These are phyloP conservation scores for Collichthys lucidus DNA, from an alignment of 2,113 vertebrate species.

Conservation along the genomic window DNA sequence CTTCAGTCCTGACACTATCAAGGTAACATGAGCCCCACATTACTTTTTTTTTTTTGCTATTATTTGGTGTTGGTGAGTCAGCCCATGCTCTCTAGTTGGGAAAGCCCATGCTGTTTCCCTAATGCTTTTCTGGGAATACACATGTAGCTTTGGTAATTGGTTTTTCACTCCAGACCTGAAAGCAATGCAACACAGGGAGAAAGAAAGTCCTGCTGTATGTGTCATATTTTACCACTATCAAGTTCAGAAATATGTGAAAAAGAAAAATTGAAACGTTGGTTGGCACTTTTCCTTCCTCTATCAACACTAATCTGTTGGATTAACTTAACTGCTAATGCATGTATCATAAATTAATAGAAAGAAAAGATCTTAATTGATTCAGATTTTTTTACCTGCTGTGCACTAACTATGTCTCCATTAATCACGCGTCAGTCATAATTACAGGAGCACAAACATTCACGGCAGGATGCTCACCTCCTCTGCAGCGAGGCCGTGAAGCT, in stretches of 20 bases:
- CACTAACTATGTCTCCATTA: not conserved
- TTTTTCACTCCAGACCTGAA: constrained; percentile 24
- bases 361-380: constrained; percentile 7
- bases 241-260: constrained; percentile 1
- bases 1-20: not conserved
- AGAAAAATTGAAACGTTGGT: not conserved
- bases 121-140: constrained; percentile 71
- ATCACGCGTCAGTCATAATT: constrained; percentile 31
- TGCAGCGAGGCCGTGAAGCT: not conserved
- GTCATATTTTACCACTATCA: not conserved
- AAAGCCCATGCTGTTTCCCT: constrained; percentile 63
- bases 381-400: constrained; percentile 21
- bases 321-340: not conserved
- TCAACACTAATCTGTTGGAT: not conserved
- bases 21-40: not conserved
- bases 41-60: constrained; percentile 20
- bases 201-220: not conserved
- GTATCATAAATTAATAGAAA: not conserved
- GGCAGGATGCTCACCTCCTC: not conserved
- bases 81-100: constrained; percentile 17
- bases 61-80: constrained; percentile 32
- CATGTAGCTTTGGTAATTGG: constrained; percentile 17
- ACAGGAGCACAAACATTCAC: constrained; percentile 30
- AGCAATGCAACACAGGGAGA: constrained; percentile 5
- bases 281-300: not conserved